phyloP scores from a whole-genome alignment of 92 coral and sea anemone genomes.

The Meandrina meandrites region DNA sequence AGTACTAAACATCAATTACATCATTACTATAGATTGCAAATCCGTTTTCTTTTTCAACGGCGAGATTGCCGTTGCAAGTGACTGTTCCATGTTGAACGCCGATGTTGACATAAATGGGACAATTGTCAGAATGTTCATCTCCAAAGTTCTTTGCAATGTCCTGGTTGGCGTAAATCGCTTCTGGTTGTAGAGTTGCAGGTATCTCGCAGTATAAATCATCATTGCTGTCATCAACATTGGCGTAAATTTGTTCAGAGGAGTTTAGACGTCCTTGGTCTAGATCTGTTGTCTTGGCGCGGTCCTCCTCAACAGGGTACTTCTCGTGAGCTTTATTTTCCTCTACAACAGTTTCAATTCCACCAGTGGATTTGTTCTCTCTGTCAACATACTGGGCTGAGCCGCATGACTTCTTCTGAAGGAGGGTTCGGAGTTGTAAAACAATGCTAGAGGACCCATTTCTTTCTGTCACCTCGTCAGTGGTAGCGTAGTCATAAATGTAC shows the following conservation, averaged over 20 bases:
- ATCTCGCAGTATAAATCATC: neutral
- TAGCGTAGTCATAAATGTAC: neutral
- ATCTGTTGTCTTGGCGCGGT: neutral
- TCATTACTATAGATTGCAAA: constrained; percentile 16
- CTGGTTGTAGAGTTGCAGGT: neutral
- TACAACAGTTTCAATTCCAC: neutral
- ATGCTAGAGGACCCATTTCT: neutral
- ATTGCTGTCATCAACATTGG: neutral
- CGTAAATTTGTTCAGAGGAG: constrained; percentile 3
- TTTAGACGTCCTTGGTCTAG: neutral
- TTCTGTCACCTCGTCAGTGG: neutral
- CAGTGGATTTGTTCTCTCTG: neutral
- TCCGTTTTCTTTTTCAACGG: neutral
- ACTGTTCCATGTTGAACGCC: neutral
- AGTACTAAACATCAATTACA: neutral
- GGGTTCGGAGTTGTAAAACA: constrained; percentile 1
- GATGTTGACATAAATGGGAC: neutral
- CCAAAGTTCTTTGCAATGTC: neutral
- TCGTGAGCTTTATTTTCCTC: neutral
- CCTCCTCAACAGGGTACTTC: neutral
- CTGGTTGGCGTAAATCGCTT: neutral
- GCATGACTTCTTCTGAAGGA: neutral
- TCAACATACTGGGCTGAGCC: neutral
- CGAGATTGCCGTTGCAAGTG: neutral
- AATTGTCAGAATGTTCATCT: neutral